Evolutionary conservation across 2,888 invertebrate species (phyloP).

Genomic region (Rambutsinella grinnellia): DNA sequence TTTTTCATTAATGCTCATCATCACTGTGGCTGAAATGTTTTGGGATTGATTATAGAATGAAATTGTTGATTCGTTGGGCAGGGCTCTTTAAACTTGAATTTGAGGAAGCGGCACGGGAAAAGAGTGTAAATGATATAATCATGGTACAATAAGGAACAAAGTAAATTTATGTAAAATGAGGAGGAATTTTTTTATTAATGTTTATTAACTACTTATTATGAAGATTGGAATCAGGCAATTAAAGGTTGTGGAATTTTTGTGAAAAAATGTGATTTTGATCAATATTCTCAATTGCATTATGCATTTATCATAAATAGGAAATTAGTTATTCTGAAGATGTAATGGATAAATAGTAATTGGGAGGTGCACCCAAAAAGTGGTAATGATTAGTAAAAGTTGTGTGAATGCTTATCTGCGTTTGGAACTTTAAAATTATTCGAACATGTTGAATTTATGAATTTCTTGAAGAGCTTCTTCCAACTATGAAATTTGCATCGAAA

Average conservation of each 20-base stretch:
- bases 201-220: not conserved
- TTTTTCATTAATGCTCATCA: not conserved
- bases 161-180: not conserved
- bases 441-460: slow-evolving; percentile 14
- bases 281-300: too few species aligned
- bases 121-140: not conserved
- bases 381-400: too few species aligned
- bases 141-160: slow-evolving; percentile 2
- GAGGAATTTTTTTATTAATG: not conserved
- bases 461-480: not conserved
- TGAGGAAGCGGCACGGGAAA: slow-evolving; percentile 42
- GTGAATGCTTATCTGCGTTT: too few species aligned
- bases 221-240: not conserved
- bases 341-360: too few species aligned
- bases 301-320: too few species aligned
- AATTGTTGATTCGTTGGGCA: not conserved
- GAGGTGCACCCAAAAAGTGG: too few species aligned
- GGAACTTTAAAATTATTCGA: too few species aligned
- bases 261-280: not conserved
- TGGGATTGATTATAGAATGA: not conserved
- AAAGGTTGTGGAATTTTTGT: not conserved
- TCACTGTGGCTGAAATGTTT: not conserved
- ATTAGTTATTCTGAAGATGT: too few species aligned
- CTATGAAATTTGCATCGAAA: not conserved
- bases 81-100: slow-evolving; percentile 16